Evolutionary conservation across 2,113 vertebrate genomes (phyloP).

Genomic region (Rhinopomastus cyanomelas): DNA sequence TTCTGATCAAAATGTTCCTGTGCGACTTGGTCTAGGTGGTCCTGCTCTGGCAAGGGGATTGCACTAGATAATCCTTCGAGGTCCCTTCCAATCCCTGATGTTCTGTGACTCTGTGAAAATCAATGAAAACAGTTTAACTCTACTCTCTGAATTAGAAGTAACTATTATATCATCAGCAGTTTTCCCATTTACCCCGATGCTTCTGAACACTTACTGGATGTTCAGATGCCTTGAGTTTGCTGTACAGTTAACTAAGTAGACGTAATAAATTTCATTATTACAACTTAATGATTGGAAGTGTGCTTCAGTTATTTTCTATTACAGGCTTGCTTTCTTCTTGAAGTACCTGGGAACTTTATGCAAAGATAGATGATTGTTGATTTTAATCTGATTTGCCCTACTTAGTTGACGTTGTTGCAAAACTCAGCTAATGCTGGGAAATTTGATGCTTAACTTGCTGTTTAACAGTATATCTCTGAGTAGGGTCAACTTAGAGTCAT

Average conservation of each 20-base stretch:
- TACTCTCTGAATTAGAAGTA: conserved; percentile 34
- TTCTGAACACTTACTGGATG: neutral
- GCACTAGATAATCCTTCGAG: too few relatives aligned
- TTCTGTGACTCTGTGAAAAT: too few relatives aligned
- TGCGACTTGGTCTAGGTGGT: too few relatives aligned
- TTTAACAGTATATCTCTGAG: neutral
- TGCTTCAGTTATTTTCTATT: neutral
- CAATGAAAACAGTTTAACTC: neutral
- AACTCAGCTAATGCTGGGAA: neutral
- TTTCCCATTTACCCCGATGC: neutral
- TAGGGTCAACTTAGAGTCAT: neutral
- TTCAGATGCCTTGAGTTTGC: neutral
- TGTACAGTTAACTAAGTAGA: neutral
- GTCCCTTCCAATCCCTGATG: too few relatives aligned
- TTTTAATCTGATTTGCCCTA: neutral
- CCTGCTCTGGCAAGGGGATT: too few relatives aligned
- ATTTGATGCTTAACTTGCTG: neutral
- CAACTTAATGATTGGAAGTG: neutral
- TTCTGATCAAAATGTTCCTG: conserved; percentile 2
- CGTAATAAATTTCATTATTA: neutral
- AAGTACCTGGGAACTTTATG: neutral
- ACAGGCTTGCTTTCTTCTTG: too few relatives aligned
- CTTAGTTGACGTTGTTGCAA: neutral
- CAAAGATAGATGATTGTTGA: neutral
- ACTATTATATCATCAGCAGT: neutral